Evolutionary conservation across 2,888 invertebrate species (phyloP).

Genomic region (Eurytoma adleriae): DNA sequence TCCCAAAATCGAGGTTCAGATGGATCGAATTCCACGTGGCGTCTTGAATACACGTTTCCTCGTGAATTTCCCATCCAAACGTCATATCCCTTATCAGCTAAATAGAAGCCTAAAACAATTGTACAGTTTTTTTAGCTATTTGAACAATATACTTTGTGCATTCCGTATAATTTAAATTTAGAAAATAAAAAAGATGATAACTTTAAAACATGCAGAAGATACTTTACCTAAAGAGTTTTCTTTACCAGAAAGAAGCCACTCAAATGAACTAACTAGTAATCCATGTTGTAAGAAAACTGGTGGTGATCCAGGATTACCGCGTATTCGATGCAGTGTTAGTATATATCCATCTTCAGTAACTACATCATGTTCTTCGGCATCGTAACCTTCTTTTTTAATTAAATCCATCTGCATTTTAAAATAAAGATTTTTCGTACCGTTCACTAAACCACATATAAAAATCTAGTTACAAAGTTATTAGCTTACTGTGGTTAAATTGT

Average conservation of each 20-base stretch:
- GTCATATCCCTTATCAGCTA: not conserved
- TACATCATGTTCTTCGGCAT: slow-evolving; percentile 60
- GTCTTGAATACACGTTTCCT: not conserved
- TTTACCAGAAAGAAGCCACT: slow-evolving; percentile 61
- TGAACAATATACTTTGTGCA: no score
- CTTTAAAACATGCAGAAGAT: not conserved
- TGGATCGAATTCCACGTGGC: not conserved
- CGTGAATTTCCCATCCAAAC: not conserved
- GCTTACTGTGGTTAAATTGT: no score
- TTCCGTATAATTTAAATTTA: no score
- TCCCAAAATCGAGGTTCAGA: not conserved
- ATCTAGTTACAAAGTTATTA: no score
- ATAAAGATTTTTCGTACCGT: no score
- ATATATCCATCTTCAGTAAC: slow-evolving; percentile 62
- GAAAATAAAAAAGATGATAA: not conserved
- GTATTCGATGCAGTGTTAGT: slow-evolving; percentile 60
- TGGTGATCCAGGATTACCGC: slow-evolving; percentile 58
- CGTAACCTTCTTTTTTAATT: slow-evolving; percentile 58
- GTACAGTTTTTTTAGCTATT: no score
- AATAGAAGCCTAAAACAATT: not conserved
- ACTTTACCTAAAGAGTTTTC: slow-evolving; percentile 59
- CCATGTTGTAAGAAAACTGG: slow-evolving; percentile 61
- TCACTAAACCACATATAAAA: no score
- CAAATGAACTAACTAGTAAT: slow-evolving; percentile 58
- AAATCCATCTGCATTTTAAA: no score